A percentile compares a stretch with the other conserved stretches of the same genome.
These are phyloP conservation scores for Trogon surrucura DNA, from an alignment of 2,113 vertebrate genomes.

Conservation along the genomic window DNA sequence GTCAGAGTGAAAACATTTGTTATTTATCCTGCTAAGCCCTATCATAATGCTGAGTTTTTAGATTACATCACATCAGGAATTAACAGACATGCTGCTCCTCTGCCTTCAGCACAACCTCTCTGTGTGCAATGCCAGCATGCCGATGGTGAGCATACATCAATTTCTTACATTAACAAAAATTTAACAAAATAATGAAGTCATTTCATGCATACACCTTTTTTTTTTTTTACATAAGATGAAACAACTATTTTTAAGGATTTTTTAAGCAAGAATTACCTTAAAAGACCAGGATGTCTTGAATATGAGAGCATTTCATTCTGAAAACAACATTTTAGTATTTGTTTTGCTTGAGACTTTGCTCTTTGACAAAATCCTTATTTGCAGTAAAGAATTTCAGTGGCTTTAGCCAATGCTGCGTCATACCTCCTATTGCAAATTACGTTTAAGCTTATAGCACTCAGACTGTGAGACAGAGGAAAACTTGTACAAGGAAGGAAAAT, in stretches of 20 bases:
- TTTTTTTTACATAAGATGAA: not conserved
- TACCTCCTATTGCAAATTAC: not conserved
- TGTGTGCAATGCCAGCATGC: not conserved
- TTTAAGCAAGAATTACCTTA: not conserved
- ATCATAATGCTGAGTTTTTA: not conserved
- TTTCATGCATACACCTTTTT: not conserved
- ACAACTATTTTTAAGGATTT: not conserved
- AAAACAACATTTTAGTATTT: not conserved
- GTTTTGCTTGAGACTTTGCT: not conserved
- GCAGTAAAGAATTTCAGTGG: not conserved
- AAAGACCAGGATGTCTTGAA: not conserved
- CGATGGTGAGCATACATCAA: not conserved
- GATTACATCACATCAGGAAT: not conserved
- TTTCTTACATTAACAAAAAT: not conserved
- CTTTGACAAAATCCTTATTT: not conserved
- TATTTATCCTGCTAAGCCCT: not conserved
- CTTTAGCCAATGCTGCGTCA: not conserved
- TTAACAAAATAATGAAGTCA: rapidly evolving
- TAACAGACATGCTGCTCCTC: not conserved
- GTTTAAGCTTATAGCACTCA: not conserved
- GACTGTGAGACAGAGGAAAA: not conserved
- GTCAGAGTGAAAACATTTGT: not conserved
- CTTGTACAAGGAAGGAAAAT: not conserved
- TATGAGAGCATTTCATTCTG: not conserved
- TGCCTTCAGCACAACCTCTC: not conserved